Percentiles rank a stretch among this genome's conserved stretches.
These are phyloP conservation scores for Drosophila neonasuta DNA, from an alignment of 2,888 invertebrate species.

Conservation along the genomic window DNA sequence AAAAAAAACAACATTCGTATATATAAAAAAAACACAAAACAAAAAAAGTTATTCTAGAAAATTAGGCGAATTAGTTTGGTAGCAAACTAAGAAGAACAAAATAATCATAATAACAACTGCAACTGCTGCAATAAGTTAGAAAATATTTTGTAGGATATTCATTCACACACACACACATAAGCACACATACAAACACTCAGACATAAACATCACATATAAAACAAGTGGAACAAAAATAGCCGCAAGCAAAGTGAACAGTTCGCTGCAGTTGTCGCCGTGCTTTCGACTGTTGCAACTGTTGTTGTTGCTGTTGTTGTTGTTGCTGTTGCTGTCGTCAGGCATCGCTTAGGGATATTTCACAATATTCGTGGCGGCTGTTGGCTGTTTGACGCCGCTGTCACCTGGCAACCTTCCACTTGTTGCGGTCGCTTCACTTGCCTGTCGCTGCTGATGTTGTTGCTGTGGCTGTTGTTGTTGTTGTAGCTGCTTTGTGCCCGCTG, in stretches of 20 bases:
- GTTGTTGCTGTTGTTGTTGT: constrained; percentile 4
- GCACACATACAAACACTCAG: constrained; percentile 13
- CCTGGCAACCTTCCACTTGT: constrained; percentile 60
- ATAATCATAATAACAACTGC: constrained; percentile 2
- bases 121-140: constrained; percentile 4
- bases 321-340: constrained; percentile 7
- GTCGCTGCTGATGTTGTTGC: constrained; percentile 42
- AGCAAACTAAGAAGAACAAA: neutral
- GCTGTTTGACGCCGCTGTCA: constrained; percentile 48
- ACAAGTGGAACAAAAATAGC: constrained; percentile 16
- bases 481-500: constrained; percentile 25
- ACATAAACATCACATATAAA: constrained; percentile 8
- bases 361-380: constrained; percentile 57
- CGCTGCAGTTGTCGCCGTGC: constrained; percentile 12
- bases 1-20: constrained; percentile 3
- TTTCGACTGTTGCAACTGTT: constrained; percentile 4
- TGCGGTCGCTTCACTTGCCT: constrained; percentile 44
- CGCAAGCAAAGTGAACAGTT: constrained; percentile 23
- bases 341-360: constrained; percentile 76
- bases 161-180: constrained; percentile 10
- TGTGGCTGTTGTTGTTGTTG: constrained; percentile 14
- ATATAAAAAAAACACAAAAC: constrained; percentile 13
- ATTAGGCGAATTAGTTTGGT: constrained; percentile 17
- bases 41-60: constrained; percentile 1
- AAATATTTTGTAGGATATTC: constrained; percentile 9